Base-by-base conservation (phyloP, 2,888 invertebrate genomes). In the Cistogaster globosa region DNA sequence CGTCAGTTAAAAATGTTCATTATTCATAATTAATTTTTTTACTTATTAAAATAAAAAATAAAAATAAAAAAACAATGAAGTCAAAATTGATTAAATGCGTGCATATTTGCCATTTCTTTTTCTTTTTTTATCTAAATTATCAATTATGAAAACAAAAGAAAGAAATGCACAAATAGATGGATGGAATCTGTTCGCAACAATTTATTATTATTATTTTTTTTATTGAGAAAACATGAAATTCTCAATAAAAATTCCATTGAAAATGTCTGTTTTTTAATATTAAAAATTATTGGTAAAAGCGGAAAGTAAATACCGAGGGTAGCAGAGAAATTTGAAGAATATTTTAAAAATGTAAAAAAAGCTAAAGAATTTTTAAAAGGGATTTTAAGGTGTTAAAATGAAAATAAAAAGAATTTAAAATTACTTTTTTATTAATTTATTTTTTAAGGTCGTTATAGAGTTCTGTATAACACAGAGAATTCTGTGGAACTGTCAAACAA, bases 131-230 rank as follows among this genome's bases (percentile, higher is more conserved):
- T 62, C 38, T 62, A 53, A 62, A 74, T 36, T 60, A 45, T 38
- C 12, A 36, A 62, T 58, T 55, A 55, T 55, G 51, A 6, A 53
- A 53, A 74, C 22, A 74, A 74, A 53, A 38, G 72, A 22, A 72
- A 74, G 62, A 51, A 51, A n/a, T 62, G 16, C 8, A 53, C 62
- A 53, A 62, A 22, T 38, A 38, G 6, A 53, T 53, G 8, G 18
- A 16, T 12, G 20, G 22, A 38, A 53, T 51, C 20, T 38, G 32
- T 74, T 74, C 62, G 8, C 62, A 51, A 53, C 22, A 51, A 74
- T 62, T 74, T 48, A 32, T 32, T 32, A 32, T 32, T 32, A 32
- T 32, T 32, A 51, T 62, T 51, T 60, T 53, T 60, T 53, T 62
- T 60, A 51, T 16, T 48, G 71, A 74, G 62, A 53, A 38, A 22